Evolutionary conservation across 2,797 vertebrate species (phyloP), one percentile per base, ranked within the genome.

Genomic region (Hephaestus fuliginosus): DNA sequence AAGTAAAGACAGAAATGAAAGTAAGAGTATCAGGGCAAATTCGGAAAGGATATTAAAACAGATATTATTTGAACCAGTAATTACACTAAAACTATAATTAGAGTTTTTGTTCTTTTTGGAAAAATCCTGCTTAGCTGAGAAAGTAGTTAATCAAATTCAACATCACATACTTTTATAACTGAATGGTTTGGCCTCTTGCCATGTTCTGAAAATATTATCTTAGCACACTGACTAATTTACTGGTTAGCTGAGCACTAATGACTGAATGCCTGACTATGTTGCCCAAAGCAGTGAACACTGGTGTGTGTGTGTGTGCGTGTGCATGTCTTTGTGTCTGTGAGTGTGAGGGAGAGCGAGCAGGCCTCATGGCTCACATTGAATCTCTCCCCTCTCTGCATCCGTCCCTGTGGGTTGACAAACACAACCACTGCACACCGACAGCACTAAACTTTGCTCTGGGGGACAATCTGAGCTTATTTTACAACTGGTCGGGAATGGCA

Each of bases 201-300:
- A 82, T 62, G 43, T 83, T 86, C 55, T 55, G 46, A 84, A 87
- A 85, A 89, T 79, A 86, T 92, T 84, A 91, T 91, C 83, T 90
- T 62, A 85, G 80, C 84, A 65, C 61, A 25, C 55, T 78, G 86
- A 85, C 76, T 93, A 61, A 91, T 94, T 92, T 85, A 73, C 85
- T 91, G 91, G 76, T 92, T 87, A 89, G 87, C 82, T 91, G 85
- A 92, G 84, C 93, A 84, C 88, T 89, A 90, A 89, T 90, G 90
- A 90, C 73, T 79, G 80, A 91, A 86, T 60, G 80, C 68, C 69
- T 74, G 76, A 83, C 69, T 33, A 76, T 78, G 66, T 15, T 78
- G 89, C 90, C 86, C 60, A 33, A 66, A 88, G 90, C 90, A 58
- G 61, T 22, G 56, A 67, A 69, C 33, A 18, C 22, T 43, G 25